Conservation (phyloP, 2,888 invertebrate species). For the Agriotes lineatus region DNA sequence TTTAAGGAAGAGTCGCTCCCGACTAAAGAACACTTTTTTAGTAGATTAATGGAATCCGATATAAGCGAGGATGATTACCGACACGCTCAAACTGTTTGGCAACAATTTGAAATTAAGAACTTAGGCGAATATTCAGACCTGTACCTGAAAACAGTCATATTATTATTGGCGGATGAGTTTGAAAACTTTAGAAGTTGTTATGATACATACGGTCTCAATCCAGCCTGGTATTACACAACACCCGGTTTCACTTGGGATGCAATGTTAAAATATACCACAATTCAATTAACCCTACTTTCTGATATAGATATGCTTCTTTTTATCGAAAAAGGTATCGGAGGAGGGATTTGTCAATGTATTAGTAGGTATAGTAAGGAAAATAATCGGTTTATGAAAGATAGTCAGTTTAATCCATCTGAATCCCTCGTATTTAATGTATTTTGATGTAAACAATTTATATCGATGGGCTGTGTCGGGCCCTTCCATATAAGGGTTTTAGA, state of each 20-base stretch:
- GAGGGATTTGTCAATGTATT: too few species aligned
- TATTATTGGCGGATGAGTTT: slow-evolving; percentile 55
- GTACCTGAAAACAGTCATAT: too few species aligned
- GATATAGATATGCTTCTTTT: slow-evolving; percentile 59
- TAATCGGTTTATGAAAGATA: too few species aligned
- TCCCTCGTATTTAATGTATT: slow-evolving; percentile 52
- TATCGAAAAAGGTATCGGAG: slow-evolving; percentile 45
- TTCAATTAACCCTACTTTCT: slow-evolving; percentile 56
- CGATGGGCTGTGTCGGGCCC: slow-evolving; percentile 49
- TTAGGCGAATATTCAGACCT: too few species aligned
- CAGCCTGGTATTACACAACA: slow-evolving; percentile 58
- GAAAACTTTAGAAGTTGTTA: slow-evolving; percentile 56
- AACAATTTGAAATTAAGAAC: slow-evolving; percentile 52
- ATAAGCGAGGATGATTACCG: too few species aligned
- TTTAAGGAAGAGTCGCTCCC: too few species aligned
- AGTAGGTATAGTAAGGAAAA: too few species aligned
- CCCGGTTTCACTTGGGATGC: too few species aligned
- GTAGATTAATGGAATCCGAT: too few species aligned
- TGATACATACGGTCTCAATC: slow-evolving; percentile 52
- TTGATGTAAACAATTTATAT: slow-evolving; percentile 56
- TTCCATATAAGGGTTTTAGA: too few species aligned
- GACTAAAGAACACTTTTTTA: too few species aligned
- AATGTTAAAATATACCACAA: slow-evolving; percentile 56
- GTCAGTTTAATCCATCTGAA: slow-evolving; percentile 36
- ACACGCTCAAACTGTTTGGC: slow-evolving; percentile 58